Evolutionary conservation across 2,113 vertebrate genomes (phyloP), one percentile per base, ranked within the genome.

Genomic region (Promerops cafer): DNA sequence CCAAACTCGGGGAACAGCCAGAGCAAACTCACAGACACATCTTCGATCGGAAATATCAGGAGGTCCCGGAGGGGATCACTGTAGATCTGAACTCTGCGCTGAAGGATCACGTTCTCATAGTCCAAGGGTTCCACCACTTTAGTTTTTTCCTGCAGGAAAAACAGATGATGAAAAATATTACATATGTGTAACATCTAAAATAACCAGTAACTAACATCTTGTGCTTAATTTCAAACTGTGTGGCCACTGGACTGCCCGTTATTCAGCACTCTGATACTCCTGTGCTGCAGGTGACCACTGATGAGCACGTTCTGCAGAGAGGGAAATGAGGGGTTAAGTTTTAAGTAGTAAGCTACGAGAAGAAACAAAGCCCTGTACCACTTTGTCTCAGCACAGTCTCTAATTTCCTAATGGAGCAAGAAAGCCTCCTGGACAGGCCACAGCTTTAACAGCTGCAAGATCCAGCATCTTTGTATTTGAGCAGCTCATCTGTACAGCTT

Each of bases 1-100:
- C 68, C 60, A 84, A 54, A 71, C 8, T 56, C 0, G 16, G 54
- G 60, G 63, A 64, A 31, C 0, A 90, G 75, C 31, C 53, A 61
- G 65, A 16, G 20, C 40, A 45, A 64, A 98, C 99, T 99, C 97
- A 99, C 99, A 94, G 99, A 99, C 83, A 99, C 98, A 92, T 99
- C 99, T 60, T 99, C 99, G 2, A 98, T 98, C 0, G 99, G 99
- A 97, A 99, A 99, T 97, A 99, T 98, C 93, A 99, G 98, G 97
- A 99, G 97, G 96, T 99, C 99, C 96, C 99, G 96, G 93, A 99
- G 98, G 18, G 99, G 99, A 96, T 99, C 99, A 10, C 98, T 99
- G 98, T 99, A 99, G 97, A 99, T 99, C 98, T 99, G 99, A 39
- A 99, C 98, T 96, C 98, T 99, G 90, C 99, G 98, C 94, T 99